A percentile compares a stretch with the other conserved stretches of the same genome.
phyloP scores from a whole-genome alignment of 30 jellyfish, hydroid and myxozoan species.

The Aurelia sp. region DNA sequence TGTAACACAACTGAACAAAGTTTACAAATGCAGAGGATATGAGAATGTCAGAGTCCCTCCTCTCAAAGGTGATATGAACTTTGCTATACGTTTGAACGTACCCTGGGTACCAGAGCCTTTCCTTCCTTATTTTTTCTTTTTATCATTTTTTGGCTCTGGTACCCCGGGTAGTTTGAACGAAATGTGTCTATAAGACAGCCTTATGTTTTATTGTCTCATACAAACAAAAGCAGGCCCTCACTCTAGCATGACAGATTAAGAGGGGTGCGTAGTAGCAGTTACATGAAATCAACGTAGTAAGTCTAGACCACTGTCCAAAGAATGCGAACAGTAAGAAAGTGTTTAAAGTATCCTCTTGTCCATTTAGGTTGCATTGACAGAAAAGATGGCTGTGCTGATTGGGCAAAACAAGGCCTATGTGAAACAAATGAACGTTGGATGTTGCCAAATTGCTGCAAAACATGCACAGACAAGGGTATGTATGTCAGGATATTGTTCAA shows the following conservation, averaged over 20 bases:
- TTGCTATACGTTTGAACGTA: background rate
- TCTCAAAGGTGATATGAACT: constrained; percentile 6
- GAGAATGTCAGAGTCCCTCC: constrained; percentile 51
- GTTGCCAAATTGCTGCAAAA: constrained; percentile 43
- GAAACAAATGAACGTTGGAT: constrained; percentile 36
- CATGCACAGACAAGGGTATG: constrained; percentile 48
- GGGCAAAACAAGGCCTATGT: constrained; percentile 45
- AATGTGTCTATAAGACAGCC: too few relatives aligned
- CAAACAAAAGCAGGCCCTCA: too few relatives aligned
- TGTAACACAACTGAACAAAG: constrained; percentile 57
- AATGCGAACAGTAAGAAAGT: too few relatives aligned
- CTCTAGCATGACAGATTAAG: too few relatives aligned
- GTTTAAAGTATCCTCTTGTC: background rate
- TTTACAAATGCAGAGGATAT: constrained; percentile 47
- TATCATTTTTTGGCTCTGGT: too few relatives aligned
- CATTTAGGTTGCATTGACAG: constrained; percentile 52
- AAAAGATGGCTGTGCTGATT: constrained; percentile 26
- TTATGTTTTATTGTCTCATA: too few relatives aligned
- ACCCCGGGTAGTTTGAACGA: background rate
- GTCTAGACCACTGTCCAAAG: too few relatives aligned
- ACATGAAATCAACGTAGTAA: too few relatives aligned
- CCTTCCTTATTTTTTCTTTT: too few relatives aligned
- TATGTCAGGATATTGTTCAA: too few relatives aligned
- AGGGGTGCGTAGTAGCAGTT: too few relatives aligned
- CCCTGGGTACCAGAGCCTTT: background rate